Evolutionary conservation across 23 tunicate species (phyloP).

Genomic region (Clavelina lepadiformis): DNA sequence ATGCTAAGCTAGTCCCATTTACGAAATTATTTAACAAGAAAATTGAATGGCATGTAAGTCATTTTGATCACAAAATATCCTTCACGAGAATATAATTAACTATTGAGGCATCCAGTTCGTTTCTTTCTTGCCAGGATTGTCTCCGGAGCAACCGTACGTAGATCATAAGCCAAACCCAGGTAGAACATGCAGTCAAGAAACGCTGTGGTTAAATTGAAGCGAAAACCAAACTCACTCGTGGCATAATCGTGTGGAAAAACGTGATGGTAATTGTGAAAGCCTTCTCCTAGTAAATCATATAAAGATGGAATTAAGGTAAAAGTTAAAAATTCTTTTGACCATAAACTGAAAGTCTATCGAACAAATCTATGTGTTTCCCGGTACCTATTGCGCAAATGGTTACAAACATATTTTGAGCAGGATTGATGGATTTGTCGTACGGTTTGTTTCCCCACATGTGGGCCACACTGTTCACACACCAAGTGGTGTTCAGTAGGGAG

Average conservation of each 20-base stretch:
- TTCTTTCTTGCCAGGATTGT: constrained; percentile 41
- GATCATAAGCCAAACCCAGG: constrained; percentile 59
- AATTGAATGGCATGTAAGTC: too few relatives aligned
- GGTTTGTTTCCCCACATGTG: constrained; percentile 67
- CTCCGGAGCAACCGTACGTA: constrained; percentile 23
- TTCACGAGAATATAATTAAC: too few relatives aligned
- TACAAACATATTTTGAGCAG: constrained; percentile 53
- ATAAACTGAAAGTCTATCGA: too few relatives aligned
- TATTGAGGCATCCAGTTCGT: constrained; percentile 54
- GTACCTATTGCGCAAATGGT: constrained; percentile 53
- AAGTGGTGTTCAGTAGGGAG: constrained; percentile 33
- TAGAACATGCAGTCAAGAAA: constrained; percentile 64
- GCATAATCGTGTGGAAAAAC: constrained; percentile 73
- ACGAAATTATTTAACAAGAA: too few relatives aligned
- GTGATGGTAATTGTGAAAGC: constrained; percentile 90
- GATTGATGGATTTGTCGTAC: constrained; percentile 60
- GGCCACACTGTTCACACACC: constrained; percentile 87
- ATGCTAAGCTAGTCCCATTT: too few relatives aligned
- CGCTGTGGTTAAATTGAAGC: constrained; percentile 43
- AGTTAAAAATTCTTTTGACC: too few relatives aligned
- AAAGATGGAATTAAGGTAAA: too few relatives aligned
- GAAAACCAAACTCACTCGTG: constrained; percentile 67
- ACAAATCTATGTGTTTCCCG: too few relatives aligned
- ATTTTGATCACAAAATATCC: too few relatives aligned
- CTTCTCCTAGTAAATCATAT: constrained; percentile 69